Percentiles rank a stretch among this genome's conserved stretches.
Conservation (phyloP, 2,113 vertebrate species). For the Oreochromis niloticus region DNA sequence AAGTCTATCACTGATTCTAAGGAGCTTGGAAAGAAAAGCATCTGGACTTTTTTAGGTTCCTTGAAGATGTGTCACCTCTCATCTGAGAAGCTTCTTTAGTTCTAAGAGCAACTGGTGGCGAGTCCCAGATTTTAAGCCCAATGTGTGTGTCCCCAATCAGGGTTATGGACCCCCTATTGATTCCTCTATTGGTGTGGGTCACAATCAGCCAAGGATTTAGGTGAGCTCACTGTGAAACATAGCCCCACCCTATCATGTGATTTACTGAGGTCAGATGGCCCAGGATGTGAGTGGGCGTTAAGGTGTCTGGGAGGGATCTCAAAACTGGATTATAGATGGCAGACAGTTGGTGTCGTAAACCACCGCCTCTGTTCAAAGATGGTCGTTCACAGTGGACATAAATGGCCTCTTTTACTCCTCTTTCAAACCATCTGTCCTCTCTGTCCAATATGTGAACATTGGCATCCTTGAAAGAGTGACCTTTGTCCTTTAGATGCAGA, state of each 20-base stretch:
- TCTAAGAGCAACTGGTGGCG: neutral
- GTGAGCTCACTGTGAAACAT: neutral
- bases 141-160: rapidly evolving
- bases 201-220: neutral
- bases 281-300: no score
- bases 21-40: neutral
- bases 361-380: no score
- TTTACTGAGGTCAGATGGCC: neutral
- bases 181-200: neutral
- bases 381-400: no score
- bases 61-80: neutral
- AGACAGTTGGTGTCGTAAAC: no score
- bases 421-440: no score
- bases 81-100: neutral
- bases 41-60: neutral
- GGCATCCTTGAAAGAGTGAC: no score
- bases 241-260: neutral
- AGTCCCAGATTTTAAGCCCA: rapidly evolving
- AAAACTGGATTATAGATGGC: no score
- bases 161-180: neutral
- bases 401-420: no score
- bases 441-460: no score
- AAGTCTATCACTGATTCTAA: neutral
- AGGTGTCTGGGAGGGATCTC: no score
- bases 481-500: no score